Percentiles rank a stretch among this genome's conserved stretches.
Conservation (phyloP, 2,888 invertebrate genomes). For the Leptopilina syphax region DNA sequence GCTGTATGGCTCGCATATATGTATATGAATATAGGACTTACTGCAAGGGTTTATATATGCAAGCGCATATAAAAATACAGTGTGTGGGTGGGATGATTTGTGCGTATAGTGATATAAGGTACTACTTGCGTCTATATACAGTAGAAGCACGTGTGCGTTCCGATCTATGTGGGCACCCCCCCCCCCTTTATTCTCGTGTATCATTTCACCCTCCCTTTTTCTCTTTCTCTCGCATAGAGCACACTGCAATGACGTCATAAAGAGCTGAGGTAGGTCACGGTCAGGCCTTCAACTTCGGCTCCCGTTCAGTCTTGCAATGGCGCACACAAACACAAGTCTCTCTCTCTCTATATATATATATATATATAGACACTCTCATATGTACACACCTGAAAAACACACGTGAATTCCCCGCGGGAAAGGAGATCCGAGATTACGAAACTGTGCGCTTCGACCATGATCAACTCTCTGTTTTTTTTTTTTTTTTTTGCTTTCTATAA, state of each 20-base stretch:
- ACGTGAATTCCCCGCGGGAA: slow-evolving; percentile 37
- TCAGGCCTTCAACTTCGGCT: slow-evolving; percentile 58
- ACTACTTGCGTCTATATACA: neutral
- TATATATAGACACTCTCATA: slow-evolving; percentile 16
- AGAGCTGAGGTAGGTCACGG: slow-evolving; percentile 64
- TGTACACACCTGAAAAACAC: slow-evolving; percentile 41
- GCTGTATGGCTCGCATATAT: neutral
- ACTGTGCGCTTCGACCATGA: slow-evolving; percentile 17
- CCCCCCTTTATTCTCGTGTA: slow-evolving; percentile 1
- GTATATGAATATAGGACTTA: neutral
- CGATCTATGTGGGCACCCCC: slow-evolving; percentile 24
- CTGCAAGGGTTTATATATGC: neutral
- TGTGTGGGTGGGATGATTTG: slow-evolving; percentile 33
- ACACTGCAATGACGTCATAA: slow-evolving; percentile 54
- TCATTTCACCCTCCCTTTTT: slow-evolving; percentile 47
- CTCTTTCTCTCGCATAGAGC: slow-evolving; percentile 46
- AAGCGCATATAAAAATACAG: slow-evolving; percentile 5
- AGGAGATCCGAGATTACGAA: slow-evolving; percentile 41
- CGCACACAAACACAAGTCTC: slow-evolving; percentile 7
- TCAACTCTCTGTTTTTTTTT: no score
- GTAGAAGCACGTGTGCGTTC: slow-evolving; percentile 16
- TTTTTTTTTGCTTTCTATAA: neutral
- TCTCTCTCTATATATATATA: neutral
- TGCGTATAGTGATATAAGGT: slow-evolving; percentile 2
- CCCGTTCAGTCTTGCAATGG: slow-evolving; percentile 36